Evolutionary conservation across 2,888 invertebrate genomes (phyloP).

Genomic region (Phyllotreta cruciferae): DNA sequence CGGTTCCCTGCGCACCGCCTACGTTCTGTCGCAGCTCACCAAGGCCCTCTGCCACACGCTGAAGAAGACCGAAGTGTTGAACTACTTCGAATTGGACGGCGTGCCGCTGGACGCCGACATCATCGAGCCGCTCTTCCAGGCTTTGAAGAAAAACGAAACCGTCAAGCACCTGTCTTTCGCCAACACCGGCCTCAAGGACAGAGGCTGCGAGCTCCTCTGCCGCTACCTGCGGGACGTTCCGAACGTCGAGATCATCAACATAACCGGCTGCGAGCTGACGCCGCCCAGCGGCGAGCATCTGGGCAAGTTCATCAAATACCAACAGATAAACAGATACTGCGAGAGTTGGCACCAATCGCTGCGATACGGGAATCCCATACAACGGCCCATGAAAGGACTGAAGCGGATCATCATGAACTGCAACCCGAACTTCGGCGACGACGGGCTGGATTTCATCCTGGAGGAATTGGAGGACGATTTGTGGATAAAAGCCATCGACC

Average conservation of each 20-base stretch:
- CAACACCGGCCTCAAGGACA: conserved; percentile 73
- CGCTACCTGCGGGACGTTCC: conserved; percentile 71
- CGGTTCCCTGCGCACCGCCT: conserved; percentile 69
- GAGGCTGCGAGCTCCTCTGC: conserved; percentile 75
- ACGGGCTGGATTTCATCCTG: conserved; percentile 67
- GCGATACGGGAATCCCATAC: conserved; percentile 76
- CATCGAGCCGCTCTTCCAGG: conserved; percentile 62
- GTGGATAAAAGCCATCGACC: conserved; percentile 81
- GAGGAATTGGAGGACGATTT: conserved; percentile 78
- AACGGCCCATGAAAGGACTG: conserved; percentile 76
- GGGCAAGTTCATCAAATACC: conserved; percentile 69
- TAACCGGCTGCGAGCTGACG: conserved; percentile 73
- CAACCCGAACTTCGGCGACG: conserved; percentile 73
- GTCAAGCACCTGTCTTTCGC: conserved; percentile 73
- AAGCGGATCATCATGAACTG: conserved; percentile 73
- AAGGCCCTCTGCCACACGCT: conserved; percentile 71
- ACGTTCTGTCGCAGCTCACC: conserved; percentile 70
- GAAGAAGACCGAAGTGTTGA: conserved; percentile 68
- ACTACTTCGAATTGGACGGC: conserved; percentile 72
- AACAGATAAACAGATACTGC: conserved; percentile 69
- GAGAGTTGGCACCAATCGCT: conserved; percentile 84
- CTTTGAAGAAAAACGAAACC: conserved; percentile 68
- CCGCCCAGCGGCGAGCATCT: conserved; percentile 69
- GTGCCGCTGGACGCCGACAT: conserved; percentile 74
- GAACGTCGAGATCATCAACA: conserved; percentile 72